A percentile compares a stretch with the other conserved stretches of the same genome.
These are phyloP conservation scores for Drosophila austrosaltans DNA, from an alignment of 2,888 invertebrate genomes.

Conservation along the genomic window DNA sequence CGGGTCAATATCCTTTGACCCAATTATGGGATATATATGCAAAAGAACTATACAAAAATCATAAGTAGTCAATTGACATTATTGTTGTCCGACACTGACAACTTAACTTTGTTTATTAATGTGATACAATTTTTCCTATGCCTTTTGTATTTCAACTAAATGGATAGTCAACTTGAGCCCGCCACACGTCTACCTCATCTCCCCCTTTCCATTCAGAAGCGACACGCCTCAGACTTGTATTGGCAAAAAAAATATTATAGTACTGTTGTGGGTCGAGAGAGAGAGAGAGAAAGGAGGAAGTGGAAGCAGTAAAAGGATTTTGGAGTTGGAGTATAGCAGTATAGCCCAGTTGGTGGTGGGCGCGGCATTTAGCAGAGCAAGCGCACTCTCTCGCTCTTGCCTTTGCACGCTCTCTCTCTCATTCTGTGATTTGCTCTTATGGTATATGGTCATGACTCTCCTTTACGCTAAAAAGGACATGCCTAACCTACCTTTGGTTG, in stretches of 20 bases:
- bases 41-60: conserved; percentile 50
- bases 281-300: conserved; percentile 20
- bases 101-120: conserved; percentile 58
- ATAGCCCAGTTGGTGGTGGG: conserved; percentile 55
- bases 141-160: conserved; percentile 48
- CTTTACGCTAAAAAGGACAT: conserved; percentile 54
- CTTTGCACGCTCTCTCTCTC: conserved; percentile 30
- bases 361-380: conserved; percentile 60
- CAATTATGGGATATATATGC: conserved; percentile 61
- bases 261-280: conserved; percentile 16
- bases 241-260: conserved; percentile 51
- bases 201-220: conserved; percentile 17
- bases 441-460: conserved; percentile 6
- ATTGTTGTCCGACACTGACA: conserved; percentile 43
- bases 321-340: conserved; percentile 23
- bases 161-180: conserved; percentile 24
- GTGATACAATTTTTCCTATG: conserved; percentile 69
- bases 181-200: conserved; percentile 2
- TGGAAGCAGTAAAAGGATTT: conserved; percentile 23
- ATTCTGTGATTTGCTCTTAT: conserved; percentile 19
- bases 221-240: conserved; percentile 64
- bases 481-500: conserved; percentile 80
- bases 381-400: conserved; percentile 42
- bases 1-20: conserved; percentile 82
- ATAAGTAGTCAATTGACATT: conserved; percentile 67